Conservation (phyloP, 1,140 invertebrate species). For the Uloborus diversus region DNA sequence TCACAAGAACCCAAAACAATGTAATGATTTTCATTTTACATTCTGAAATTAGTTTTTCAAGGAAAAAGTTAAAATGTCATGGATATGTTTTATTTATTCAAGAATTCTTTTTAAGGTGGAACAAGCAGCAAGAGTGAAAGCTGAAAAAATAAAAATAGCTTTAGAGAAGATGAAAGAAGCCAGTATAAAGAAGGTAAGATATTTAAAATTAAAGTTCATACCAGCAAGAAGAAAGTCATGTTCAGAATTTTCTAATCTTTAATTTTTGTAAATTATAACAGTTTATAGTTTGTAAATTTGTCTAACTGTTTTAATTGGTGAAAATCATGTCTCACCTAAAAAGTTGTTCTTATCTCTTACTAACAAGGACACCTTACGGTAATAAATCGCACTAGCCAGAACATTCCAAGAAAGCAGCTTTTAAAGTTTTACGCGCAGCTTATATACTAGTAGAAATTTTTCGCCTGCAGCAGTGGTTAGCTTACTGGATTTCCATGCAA, state of each 20-base stretch:
- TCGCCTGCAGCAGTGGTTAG: too few relatives aligned
- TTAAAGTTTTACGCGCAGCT: too few relatives aligned
- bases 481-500: too few relatives aligned
- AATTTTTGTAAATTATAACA: not conserved
- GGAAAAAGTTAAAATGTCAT: not conserved
- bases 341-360: too few relatives aligned
- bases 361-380: too few relatives aligned
- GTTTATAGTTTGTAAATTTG: not conserved
- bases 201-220: too few relatives aligned
- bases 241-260: not conserved
- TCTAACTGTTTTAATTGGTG: not conserved
- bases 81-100: not conserved
- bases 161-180: slow-evolving; percentile 96
- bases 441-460: too few relatives aligned
- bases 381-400: too few relatives aligned
- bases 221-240: too few relatives aligned
- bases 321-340: too few relatives aligned
- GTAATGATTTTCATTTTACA: not conserved
- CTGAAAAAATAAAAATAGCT: slow-evolving; percentile 94
- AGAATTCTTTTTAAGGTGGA: slow-evolving; percentile 35
- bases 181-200: slow-evolving; percentile 75
- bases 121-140: slow-evolving; percentile 63
- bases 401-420: too few relatives aligned
- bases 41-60: not conserved
- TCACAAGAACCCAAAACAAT: not conserved